phyloP scores from a whole-genome alignment of 2,797 vertebrate genomes.

The Helicolenus hilgendorfi region DNA sequence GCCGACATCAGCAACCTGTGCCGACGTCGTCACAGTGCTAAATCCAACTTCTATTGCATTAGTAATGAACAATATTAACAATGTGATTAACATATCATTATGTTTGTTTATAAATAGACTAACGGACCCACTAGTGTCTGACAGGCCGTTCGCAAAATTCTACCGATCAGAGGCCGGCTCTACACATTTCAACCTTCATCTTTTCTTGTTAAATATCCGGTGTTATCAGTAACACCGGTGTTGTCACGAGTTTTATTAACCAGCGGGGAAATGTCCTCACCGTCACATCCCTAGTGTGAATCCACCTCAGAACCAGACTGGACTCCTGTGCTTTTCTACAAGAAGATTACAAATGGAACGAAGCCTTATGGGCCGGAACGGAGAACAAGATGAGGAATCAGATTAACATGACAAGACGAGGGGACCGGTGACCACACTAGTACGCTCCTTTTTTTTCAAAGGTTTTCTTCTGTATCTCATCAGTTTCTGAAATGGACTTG shows the following conservation, averaged over 20 bases:
- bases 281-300: too few relatives aligned
- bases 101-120: too few relatives aligned
- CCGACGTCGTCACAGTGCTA: not conserved
- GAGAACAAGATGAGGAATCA: conserved; percentile 1
- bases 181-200: too few relatives aligned
- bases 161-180: too few relatives aligned
- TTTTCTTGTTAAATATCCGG: too few relatives aligned
- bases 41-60: not conserved
- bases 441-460: not conserved
- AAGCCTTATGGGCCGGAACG: not conserved
- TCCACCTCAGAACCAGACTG: not conserved
- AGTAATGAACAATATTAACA: not conserved
- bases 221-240: too few relatives aligned
- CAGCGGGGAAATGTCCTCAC: too few relatives aligned
- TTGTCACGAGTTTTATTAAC: too few relatives aligned
- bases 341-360: not conserved
- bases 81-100: not conserved
- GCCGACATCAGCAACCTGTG: too few relatives aligned
- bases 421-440: not conserved
- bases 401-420: conserved; percentile 9
- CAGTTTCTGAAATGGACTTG: conserved; percentile 41
- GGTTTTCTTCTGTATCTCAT: conserved; percentile 21
- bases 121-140: too few relatives aligned
- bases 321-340: not conserved
- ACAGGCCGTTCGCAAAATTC: too few relatives aligned